A percentile compares a stretch with the other conserved stretches of the same genome.
phyloP scores from a whole-genome alignment of 35 echinoderm and acorn worm species.

The Lytechinus pictus region DNA sequence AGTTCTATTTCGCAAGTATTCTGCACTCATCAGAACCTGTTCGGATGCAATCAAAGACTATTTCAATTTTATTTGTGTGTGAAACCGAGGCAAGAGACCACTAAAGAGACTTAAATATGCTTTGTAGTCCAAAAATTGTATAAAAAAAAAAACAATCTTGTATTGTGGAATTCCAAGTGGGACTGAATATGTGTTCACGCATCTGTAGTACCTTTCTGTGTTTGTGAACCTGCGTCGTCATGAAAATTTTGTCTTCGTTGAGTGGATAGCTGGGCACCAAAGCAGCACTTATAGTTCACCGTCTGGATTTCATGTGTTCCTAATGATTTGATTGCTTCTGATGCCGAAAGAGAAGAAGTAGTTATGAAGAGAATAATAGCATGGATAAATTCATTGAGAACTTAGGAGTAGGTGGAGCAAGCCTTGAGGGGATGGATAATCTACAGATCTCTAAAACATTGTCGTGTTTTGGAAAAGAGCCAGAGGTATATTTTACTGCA shows the following conservation, averaged over 20 bases:
- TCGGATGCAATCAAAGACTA: conserved; percentile 48
- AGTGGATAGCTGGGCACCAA: conserved; percentile 8
- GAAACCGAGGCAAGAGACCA: conserved; percentile 19
- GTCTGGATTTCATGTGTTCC: background rate
- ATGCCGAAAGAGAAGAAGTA: background rate
- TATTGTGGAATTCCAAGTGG: conserved; percentile 9
- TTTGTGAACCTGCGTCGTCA: background rate
- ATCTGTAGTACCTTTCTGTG: background rate
- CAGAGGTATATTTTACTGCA: background rate
- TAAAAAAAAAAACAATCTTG: background rate
- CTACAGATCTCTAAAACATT: background rate
- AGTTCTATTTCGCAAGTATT: background rate
- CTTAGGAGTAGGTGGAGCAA: background rate
- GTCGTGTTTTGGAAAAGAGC: background rate
- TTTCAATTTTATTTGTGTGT: conserved; percentile 45
- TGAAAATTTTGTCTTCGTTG: background rate
- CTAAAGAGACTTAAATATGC: background rate
- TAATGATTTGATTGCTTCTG: background rate
- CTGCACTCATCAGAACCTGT: conserved; percentile 9
- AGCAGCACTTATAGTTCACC: background rate
- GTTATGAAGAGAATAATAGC: background rate
- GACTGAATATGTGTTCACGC: background rate
- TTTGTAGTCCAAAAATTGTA: background rate
- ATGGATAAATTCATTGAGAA: background rate
- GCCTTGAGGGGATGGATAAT: background rate